Evolutionary conservation across 2,113 vertebrate genomes (phyloP).

Genomic region (Passer domesticus): DNA sequence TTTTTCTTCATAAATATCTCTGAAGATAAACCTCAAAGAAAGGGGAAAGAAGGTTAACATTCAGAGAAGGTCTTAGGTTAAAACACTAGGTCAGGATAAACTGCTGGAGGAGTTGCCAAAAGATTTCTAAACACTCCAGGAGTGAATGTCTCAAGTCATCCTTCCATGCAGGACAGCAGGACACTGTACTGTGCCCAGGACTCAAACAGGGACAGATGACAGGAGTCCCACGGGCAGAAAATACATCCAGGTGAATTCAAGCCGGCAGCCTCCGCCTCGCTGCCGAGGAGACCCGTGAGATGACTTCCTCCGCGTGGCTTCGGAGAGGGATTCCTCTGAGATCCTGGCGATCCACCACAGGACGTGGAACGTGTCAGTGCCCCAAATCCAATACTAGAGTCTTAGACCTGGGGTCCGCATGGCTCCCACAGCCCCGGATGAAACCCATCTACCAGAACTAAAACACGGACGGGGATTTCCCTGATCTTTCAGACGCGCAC

Average conservation of each 20-base stretch:
- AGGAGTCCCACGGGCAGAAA: not conserved
- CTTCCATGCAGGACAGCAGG: not conserved
- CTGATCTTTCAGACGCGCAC: not conserved
- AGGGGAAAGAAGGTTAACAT: not conserved
- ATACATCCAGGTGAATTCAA: accelerated
- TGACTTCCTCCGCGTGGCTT: accelerated
- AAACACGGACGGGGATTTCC: not conserved
- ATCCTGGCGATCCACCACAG: accelerated
- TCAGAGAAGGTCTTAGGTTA: not conserved
- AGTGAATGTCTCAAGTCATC: not conserved
- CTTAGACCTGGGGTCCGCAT: not conserved
- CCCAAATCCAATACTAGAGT: accelerated
- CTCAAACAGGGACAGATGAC: not conserved
- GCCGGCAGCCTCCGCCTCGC: not conserved
- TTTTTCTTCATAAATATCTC: not conserved
- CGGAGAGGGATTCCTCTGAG: not conserved
- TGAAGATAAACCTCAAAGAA: not conserved
- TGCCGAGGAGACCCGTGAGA: accelerated
- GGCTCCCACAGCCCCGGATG: not conserved
- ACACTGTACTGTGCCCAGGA: not conserved
- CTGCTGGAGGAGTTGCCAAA: not conserved
- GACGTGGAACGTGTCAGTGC: accelerated
- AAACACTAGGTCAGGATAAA: not conserved
- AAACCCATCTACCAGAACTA: accelerated
- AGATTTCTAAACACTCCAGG: not conserved